Conservation (phyloP, 2,797 vertebrate genomes). For the Gobionotothen gibberifrons region DNA sequence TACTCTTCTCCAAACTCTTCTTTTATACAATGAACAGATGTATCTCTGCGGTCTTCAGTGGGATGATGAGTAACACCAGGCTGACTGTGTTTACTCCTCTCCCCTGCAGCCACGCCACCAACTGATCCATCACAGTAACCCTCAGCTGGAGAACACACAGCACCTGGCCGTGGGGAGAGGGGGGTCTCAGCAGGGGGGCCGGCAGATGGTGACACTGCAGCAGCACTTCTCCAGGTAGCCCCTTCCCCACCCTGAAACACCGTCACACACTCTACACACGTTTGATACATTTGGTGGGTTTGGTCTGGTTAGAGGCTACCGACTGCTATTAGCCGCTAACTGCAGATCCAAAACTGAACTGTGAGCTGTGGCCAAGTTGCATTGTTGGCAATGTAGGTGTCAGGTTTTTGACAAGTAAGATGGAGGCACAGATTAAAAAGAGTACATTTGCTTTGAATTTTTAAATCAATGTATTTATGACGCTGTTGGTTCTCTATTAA, state of each 20-base stretch:
- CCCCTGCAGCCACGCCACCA: conserved; percentile 67
- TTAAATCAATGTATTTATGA: no score
- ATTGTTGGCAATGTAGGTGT: no score
- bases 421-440: no score
- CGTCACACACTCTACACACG: no score
- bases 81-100: conserved; percentile 54
- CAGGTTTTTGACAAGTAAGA: no score
- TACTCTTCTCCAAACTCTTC: neutral
- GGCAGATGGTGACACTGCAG: conserved; percentile 82
- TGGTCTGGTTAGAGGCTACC: no score
- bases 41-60: conserved; percentile 42
- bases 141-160: conserved; percentile 65
- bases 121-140: conserved; percentile 56
- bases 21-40: conserved; percentile 44
- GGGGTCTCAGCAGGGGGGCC: conserved; percentile 52
- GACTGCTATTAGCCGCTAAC: no score
- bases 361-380: no score
- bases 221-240: conserved; percentile 81
- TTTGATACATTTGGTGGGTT: no score
- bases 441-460: no score
- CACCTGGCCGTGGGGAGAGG: conserved; percentile 64
- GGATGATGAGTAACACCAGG: conserved; percentile 62
- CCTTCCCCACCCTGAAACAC: conserved; percentile 14
- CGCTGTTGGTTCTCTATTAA: no score
- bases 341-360: no score